Base-by-base conservation (phyloP, 1,140 invertebrate species). In the Diorhabda elongata region DNA sequence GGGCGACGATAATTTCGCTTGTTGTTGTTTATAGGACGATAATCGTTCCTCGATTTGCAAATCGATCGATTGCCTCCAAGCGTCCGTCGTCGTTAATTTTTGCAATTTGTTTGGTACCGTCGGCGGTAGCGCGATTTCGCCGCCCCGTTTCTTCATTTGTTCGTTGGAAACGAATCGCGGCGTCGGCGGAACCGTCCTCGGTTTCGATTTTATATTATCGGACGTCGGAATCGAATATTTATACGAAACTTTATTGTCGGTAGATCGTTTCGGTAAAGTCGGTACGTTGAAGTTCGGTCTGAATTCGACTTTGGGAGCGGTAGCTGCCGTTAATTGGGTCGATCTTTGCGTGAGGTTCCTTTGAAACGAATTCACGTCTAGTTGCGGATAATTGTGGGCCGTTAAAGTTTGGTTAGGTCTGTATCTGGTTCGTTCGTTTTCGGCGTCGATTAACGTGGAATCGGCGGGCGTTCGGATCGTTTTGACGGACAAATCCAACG, bases 381-480 rank as follows among this genome's bases (percentile, higher is more conserved):
- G 42, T 8, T 71, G 71, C 4, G 73, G 75, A 72, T 74, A 78
- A 66, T 72, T 75, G 44, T 75, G 74, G 71, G 44, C 9, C 9
- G 52, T 77, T 69, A 64, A 59, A 26, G 65, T 47, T 5, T 67
- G 66, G 11, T 59, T 71, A 44, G 77, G 81, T 9, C 77, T 62
- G 74, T 83, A 81, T 9, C 78, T 67, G 79, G 78, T 77, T 81
- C 69, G 63, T n/a, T 67, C 65, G 2, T 60, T 42, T 56, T 71
- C 70, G 8, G 87, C 84, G 3, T 81, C 75, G 62, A 91, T 90
- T 74, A 92, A 90, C 2, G 92, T 93, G 1, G 92, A 93, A 80
- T 94, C 92, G 0, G 92, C 92, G 2, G 91, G 90, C 52, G 92
- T 93, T 75, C 92, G 89, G 0, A 94, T 89, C 0, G 92, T 94